Conservation (phyloP, 2,113 vertebrate genomes). For the Calonectris borealis region DNA sequence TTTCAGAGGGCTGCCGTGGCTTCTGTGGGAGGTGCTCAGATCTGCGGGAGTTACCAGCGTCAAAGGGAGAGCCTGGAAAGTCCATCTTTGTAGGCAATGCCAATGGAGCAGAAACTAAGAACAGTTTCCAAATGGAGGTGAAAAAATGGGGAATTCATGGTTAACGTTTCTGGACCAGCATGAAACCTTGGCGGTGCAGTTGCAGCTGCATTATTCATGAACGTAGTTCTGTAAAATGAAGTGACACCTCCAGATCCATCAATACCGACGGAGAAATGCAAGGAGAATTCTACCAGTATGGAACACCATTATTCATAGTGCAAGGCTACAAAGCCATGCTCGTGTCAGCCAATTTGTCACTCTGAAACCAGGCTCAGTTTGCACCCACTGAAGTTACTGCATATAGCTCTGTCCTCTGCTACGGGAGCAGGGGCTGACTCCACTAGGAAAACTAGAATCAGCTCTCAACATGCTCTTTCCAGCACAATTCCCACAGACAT, state of each 20-base stretch:
- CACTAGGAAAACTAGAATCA: neutral
- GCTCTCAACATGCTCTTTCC: neutral
- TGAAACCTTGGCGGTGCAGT: neutral
- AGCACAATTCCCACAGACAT: neutral
- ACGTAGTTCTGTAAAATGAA: neutral
- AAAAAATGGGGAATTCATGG: neutral
- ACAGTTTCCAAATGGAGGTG: neutral
- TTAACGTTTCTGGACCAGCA: neutral
- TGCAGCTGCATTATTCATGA: neutral
- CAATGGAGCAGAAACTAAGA: neutral
- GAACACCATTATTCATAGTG: neutral
- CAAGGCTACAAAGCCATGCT: neutral
- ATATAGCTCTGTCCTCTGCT: neutral
- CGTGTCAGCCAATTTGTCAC: neutral
- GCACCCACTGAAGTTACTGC: neutral
- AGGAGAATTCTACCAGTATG: neutral
- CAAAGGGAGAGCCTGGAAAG: neutral
- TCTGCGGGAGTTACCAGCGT: neutral
- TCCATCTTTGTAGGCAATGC: neutral
- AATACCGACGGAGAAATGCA: neutral
- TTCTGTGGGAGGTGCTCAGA: neutral
- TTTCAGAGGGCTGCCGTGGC: neutral
- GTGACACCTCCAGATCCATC: neutral
- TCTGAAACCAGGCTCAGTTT: neutral
- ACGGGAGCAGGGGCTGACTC: neutral